Percentiles rank a stretch among this genome's conserved stretches.
These are phyloP conservation scores for Hippasteria phrygiana DNA, from an alignment of 53 echinoderm and acorn worm species.

Conservation along the genomic window DNA sequence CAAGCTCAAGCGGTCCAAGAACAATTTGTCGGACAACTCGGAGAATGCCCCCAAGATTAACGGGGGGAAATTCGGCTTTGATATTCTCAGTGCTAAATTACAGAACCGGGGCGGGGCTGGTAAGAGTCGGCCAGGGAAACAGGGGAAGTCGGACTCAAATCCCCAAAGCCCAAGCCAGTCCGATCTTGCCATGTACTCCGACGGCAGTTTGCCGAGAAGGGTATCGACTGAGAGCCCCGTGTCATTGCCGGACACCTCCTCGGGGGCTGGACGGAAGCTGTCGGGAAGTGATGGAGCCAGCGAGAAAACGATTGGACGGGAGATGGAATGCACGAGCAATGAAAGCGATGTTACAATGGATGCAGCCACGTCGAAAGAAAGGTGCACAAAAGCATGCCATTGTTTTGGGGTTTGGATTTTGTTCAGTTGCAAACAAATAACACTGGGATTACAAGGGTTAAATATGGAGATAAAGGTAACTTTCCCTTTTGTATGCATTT, in stretches of 20 bases:
- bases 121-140: conserved; percentile 19
- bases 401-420: neutral
- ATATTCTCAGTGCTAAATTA: conserved; percentile 57
- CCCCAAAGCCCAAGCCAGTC: conserved; percentile 61
- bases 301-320: conserved; percentile 69
- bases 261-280: conserved; percentile 41
- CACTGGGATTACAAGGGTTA: too few relatives aligned
- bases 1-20: conserved; percentile 74
- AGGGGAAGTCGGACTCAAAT: conserved; percentile 42
- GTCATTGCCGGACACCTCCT: conserved; percentile 43
- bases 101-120: conserved; percentile 21
- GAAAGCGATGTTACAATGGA: conserved; percentile 92
- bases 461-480: too few relatives aligned
- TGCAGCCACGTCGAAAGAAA: conserved; percentile 56
- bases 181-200: conserved; percentile 48
- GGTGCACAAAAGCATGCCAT: neutral
- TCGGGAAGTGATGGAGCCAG: conserved; percentile 92
- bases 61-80: conserved; percentile 74
- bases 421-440: too few relatives aligned
- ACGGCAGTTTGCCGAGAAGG: conserved; percentile 44
- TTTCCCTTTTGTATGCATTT: too few relatives aligned
- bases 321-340: conserved; percentile 81
- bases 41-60: conserved; percentile 42
- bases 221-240: conserved; percentile 53
- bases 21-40: conserved; percentile 67